These are phyloP conservation scores for Drosophila helvetica DNA, from an alignment of 2,888 invertebrate species.

Conservation along the genomic window DNA sequence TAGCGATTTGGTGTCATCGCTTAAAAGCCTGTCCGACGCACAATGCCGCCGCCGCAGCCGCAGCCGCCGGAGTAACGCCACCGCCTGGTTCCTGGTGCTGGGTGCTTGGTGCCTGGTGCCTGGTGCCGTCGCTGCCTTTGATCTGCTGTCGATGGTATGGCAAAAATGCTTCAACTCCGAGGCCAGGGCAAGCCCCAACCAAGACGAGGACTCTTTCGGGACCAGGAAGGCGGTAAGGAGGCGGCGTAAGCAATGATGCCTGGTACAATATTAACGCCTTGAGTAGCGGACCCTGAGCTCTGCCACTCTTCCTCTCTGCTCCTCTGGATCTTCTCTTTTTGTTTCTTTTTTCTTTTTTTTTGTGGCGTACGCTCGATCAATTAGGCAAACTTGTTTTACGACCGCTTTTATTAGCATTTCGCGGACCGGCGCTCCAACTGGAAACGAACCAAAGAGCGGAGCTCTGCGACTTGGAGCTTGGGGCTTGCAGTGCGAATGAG, in stretches of 20 bases:
- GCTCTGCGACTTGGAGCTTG: slow-evolving; percentile 17
- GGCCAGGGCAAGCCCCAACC: slow-evolving; percentile 14
- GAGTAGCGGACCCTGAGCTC: slow-evolving; percentile 31
- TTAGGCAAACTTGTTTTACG: slow-evolving; percentile 83
- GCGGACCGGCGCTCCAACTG: slow-evolving; percentile 66
- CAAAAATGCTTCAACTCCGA: slow-evolving; percentile 63
- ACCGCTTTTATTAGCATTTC: slow-evolving; percentile 81
- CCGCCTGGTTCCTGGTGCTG: slow-evolving; percentile 52
- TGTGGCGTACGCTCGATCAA: slow-evolving; percentile 83
- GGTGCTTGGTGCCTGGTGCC: neutral
- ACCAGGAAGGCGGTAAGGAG: slow-evolving; percentile 24
- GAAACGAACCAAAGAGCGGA: slow-evolving; percentile 7
- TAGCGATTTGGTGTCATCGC: slow-evolving; percentile 84
- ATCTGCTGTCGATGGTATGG: slow-evolving; percentile 70
- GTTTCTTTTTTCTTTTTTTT: slow-evolving; percentile 37
- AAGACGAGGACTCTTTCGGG: neutral
- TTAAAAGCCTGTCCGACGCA: slow-evolving; percentile 82
- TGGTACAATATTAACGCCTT: slow-evolving; percentile 73
- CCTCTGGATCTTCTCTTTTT: slow-evolving; percentile 50
- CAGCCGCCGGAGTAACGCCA: slow-evolving; percentile 70
- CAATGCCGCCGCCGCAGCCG: slow-evolving; percentile 38
- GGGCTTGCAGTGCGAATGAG: slow-evolving; percentile 63
- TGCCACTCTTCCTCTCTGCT: slow-evolving; percentile 31
- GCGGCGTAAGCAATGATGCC: slow-evolving; percentile 41
- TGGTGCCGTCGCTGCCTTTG: slow-evolving; percentile 68